A percentile compares a stretch with the other conserved stretches of the same genome.
phyloP scores from a whole-genome alignment of 2,888 invertebrate genomes.

The Adelphocoris suturalis region DNA sequence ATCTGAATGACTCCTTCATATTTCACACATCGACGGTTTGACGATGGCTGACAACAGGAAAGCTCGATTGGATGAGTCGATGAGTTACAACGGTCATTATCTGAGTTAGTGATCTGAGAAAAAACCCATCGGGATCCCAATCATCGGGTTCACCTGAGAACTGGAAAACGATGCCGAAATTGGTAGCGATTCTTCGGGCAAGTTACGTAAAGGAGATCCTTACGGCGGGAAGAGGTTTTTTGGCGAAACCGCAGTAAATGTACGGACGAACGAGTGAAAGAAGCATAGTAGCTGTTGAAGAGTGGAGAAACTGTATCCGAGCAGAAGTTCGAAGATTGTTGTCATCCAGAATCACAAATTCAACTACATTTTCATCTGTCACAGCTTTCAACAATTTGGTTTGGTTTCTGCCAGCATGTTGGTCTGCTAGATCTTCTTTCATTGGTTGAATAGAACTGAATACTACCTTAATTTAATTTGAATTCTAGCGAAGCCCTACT shows the following conservation, averaged over 20 bases:
- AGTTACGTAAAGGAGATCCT: neutral
- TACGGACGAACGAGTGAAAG: too few relatives aligned
- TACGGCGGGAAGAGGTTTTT: neutral
- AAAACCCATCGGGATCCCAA: neutral
- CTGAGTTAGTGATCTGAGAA: conserved; percentile 29
- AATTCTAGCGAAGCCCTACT: too few relatives aligned
- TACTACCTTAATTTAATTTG: too few relatives aligned
- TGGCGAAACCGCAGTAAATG: neutral
- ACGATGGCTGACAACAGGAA: neutral
- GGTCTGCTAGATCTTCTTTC: too few relatives aligned
- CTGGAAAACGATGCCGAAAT: neutral
- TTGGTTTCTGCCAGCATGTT: too few relatives aligned
- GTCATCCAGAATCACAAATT: too few relatives aligned
- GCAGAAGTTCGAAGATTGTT: too few relatives aligned
- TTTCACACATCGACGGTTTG: conserved; percentile 14
- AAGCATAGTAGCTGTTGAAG: too few relatives aligned
- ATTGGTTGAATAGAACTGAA: too few relatives aligned
- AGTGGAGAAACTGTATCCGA: too few relatives aligned
- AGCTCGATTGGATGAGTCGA: neutral
- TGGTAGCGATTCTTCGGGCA: neutral
- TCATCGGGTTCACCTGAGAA: neutral
- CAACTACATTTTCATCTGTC: too few relatives aligned
- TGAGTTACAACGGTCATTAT: neutral
- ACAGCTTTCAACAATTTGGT: too few relatives aligned
- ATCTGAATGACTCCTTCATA: neutral